Percentiles rank a stretch among this genome's conserved stretches.
phyloP scores from a whole-genome alignment of 1,140 invertebrate species.

The Pogonognathellus flavescens region DNA sequence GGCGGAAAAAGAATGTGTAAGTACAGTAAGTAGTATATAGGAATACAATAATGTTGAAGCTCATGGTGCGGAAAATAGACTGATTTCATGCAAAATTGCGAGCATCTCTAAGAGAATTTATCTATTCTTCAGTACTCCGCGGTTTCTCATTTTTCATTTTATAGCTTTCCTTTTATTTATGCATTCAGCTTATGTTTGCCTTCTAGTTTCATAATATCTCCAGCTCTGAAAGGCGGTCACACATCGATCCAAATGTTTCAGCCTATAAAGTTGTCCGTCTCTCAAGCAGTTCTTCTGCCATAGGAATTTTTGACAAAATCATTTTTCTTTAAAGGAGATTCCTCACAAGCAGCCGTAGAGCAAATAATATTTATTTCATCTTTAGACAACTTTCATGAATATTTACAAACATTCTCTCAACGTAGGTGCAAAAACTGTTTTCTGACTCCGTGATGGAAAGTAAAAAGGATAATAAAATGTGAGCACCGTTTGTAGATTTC shows the following conservation, averaged over 20 bases:
- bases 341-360: neutral
- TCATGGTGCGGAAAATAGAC: slow-evolving; percentile 37
- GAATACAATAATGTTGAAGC: slow-evolving; percentile 1
- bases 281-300: neutral
- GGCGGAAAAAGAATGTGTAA: slow-evolving; percentile 24
- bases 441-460: no score
- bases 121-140: slow-evolving; percentile 17
- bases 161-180: slow-evolving; percentile 46
- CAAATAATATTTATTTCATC: slow-evolving; percentile 10
- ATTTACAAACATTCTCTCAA: slow-evolving; percentile 10
- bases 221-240: slow-evolving; percentile 23
- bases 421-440: neutral
- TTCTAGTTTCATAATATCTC: slow-evolving; percentile 18
- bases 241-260: slow-evolving; percentile 37
- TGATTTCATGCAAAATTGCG: slow-evolving; percentile 48
- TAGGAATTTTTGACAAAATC: slow-evolving; percentile 19
- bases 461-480: no score
- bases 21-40: neutral
- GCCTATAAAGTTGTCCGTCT: slow-evolving; percentile 24
- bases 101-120: slow-evolving; percentile 17
- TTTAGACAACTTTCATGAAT: neutral
- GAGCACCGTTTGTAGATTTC: no score
- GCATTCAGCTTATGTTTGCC: slow-evolving; percentile 40
- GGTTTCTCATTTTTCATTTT: slow-evolving; percentile 50
- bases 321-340: slow-evolving; percentile 7